Percentiles rank a stretch among this genome's conserved stretches.
These are phyloP conservation scores for Symphodus melops DNA, from an alignment of 2,113 vertebrate species.

Conservation along the genomic window DNA sequence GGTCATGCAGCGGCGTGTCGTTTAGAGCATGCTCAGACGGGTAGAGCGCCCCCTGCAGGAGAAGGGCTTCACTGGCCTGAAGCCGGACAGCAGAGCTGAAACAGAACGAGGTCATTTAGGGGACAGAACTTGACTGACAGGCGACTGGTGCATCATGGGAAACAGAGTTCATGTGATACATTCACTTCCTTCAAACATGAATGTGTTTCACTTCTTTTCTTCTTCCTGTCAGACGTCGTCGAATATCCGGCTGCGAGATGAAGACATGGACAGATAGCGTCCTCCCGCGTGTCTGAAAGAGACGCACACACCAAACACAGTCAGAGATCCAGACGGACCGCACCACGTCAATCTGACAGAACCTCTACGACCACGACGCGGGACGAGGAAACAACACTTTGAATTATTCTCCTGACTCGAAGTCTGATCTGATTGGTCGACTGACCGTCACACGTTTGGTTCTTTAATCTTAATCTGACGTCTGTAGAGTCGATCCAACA, in stretches of 20 bases:
- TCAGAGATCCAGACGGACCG: no score
- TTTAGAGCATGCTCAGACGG: slow-evolving; percentile 4
- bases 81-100: neutral
- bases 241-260: slow-evolving; percentile 92
- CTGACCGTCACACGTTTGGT: no score
- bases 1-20: neutral
- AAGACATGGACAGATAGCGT: slow-evolving; percentile 93
- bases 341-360: no score
- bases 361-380: no score
- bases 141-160: slow-evolving; percentile 30
- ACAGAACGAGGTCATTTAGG: neutral
- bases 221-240: slow-evolving; percentile 87
- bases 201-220: neutral
- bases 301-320: no score
- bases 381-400: no score
- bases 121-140: neutral
- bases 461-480: no score
- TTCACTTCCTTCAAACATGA: slow-evolving; percentile 35
- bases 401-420: no score
- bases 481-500: no score
- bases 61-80: neutral
- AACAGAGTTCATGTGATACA: slow-evolving; percentile 35
- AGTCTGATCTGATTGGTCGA: no score
- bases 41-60: neutral
- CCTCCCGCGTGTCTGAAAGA: slow-evolving; percentile 88